phyloP scores from a whole-genome alignment of 2,113 vertebrate genomes.

The Cariama cristata region DNA sequence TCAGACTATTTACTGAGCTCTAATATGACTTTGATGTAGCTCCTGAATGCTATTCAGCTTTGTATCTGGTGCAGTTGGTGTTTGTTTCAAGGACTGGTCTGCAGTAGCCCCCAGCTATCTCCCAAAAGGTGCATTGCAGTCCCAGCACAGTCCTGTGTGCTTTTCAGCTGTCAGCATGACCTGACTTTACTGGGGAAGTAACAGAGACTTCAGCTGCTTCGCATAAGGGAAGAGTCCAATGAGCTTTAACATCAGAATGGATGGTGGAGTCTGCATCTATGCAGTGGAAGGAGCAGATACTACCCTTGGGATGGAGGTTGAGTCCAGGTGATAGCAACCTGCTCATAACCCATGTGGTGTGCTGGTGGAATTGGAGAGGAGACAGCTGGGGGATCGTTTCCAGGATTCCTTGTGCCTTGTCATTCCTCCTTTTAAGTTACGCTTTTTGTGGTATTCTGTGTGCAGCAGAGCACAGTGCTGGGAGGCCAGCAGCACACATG shows the following conservation, averaged over 20 bases:
- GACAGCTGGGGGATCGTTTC: neutral
- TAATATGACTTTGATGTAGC: neutral
- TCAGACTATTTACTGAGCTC: neutral
- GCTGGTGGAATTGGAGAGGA: neutral
- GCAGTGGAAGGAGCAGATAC: neutral
- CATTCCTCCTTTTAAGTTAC: neutral
- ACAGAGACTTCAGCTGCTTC: neutral
- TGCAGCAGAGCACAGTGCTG: neutral
- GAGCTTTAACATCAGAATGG: neutral
- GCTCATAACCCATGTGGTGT: neutral
- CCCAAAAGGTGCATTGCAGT: neutral
- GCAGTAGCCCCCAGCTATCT: neutral
- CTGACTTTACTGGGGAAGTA: neutral
- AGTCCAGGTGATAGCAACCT: neutral
- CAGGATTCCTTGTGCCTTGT: neutral
- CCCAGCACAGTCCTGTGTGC: neutral
- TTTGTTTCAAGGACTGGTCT: neutral
- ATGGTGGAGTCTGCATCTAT: neutral
- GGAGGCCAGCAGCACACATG: neutral
- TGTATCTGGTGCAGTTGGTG: neutral
- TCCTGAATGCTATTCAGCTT: neutral
- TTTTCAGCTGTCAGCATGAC: neutral
- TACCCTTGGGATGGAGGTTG: neutral
- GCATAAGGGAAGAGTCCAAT: neutral
- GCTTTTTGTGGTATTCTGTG: neutral